These are phyloP conservation scores for Suncus etruscus DNA, from an alignment of 2,113 vertebrate species.

Conservation along the genomic window DNA sequence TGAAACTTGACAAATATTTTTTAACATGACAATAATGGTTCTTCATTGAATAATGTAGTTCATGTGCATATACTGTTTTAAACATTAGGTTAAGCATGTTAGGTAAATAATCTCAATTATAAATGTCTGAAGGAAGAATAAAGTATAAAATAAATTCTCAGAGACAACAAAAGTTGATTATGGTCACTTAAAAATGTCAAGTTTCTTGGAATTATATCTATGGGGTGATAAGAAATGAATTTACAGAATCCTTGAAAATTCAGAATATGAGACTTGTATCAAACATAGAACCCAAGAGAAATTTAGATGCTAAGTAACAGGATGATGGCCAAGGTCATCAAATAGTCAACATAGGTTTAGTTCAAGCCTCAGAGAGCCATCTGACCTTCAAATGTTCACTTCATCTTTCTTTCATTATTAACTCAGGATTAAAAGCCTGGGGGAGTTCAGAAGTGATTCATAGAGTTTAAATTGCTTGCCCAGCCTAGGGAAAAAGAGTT, in stretches of 20 bases:
- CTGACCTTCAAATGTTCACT: neutral
- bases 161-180: neutral
- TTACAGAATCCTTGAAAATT: neutral
- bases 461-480: neutral
- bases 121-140: neutral
- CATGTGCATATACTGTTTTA: neutral
- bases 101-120: neutral
- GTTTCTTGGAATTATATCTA: neutral
- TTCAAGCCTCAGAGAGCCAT: neutral
- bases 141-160: neutral
- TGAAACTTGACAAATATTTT: conserved; percentile 2
- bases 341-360: neutral
- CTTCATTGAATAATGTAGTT: neutral
- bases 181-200: neutral
- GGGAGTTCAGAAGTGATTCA: neutral
- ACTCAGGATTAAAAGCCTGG: neutral
- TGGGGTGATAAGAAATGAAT: neutral
- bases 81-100: neutral
- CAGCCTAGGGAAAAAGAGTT: neutral
- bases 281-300: neutral
- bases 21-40: neutral
- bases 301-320: neutral
- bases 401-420: conserved; percentile 28
- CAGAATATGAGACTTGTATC: neutral
- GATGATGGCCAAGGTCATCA: conserved; percentile 30